phyloP scores from a whole-genome alignment of 2,888 invertebrate species.

The Coleophora deauratella region DNA sequence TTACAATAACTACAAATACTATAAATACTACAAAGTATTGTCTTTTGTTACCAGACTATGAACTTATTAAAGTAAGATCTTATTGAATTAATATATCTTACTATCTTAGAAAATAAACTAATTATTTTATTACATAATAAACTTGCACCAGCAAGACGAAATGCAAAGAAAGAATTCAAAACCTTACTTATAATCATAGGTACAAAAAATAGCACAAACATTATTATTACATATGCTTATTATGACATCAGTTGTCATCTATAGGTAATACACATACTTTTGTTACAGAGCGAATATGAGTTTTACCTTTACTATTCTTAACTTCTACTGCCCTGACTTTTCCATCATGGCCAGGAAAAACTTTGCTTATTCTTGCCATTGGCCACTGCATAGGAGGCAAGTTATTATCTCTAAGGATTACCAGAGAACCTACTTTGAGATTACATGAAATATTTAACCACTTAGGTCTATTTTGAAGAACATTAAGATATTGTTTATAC shows the following conservation, averaged over 20 bases:
- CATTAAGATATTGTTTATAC: constrained; percentile 7
- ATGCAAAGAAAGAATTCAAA: too few species aligned
- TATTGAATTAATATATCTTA: too few species aligned
- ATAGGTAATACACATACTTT: neutral
- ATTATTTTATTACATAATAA: too few species aligned
- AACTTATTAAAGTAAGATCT: too few species aligned
- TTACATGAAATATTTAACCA: constrained; percentile 1
- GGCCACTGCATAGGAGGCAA: constrained; percentile 3
- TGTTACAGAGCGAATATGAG: neutral
- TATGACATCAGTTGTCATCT: constrained; percentile 9
- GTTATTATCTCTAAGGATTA: constrained; percentile 6
- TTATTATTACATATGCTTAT: constrained; percentile 15
- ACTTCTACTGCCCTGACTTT: constrained; percentile 4
- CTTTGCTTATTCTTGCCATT: neutral
- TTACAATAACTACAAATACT: too few species aligned
- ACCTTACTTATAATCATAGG: too few species aligned
- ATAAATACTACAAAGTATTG: too few species aligned
- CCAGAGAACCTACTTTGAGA: constrained; percentile 1
- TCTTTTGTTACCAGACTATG: too few species aligned
- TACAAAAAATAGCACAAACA: too few species aligned
- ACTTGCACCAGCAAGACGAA: too few species aligned
- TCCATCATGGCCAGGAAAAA: constrained; percentile 4
- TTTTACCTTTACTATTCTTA: neutral
- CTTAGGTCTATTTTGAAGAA: constrained; percentile 5
- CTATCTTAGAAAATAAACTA: too few species aligned